These are phyloP conservation scores for Brachionus rotundiformis DNA, from an alignment of 1,140 invertebrate genomes.

Conservation along the genomic window DNA sequence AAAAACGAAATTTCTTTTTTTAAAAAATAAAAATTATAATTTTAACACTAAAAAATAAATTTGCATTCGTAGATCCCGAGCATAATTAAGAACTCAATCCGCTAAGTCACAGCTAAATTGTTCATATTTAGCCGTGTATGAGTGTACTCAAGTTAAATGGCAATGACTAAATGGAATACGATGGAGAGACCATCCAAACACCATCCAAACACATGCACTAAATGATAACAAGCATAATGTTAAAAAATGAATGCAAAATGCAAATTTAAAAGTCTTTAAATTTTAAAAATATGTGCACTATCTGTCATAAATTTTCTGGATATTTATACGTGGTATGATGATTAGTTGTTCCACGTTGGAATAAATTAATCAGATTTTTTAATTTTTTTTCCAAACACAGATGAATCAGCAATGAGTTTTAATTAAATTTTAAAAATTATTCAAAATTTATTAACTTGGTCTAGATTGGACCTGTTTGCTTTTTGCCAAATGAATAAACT, in stretches of 20 bases:
- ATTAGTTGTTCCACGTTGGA: slow-evolving; percentile 9
- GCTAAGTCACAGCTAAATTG: background rate
- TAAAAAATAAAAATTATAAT: slow-evolving; percentile 24
- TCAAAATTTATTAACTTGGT: no score
- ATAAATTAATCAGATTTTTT: background rate
- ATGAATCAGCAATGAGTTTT: no score
- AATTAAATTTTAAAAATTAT: no score
- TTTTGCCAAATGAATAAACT: no score
- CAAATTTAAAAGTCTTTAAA: background rate
- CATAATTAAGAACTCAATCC: background rate
- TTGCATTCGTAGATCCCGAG: slow-evolving; percentile 1
- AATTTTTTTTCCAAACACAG: no score
- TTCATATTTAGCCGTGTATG: background rate
- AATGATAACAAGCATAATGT: background rate
- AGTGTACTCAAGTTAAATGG: background rate
- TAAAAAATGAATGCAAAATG: slow-evolving; percentile 1
- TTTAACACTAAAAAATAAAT: slow-evolving; percentile 27
- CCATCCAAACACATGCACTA: slow-evolving; percentile 5
- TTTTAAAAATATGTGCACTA: slow-evolving; percentile 13
- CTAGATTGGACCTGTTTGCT: no score
- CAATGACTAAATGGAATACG: slow-evolving; percentile 2
- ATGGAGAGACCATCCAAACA: background rate
- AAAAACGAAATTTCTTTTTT: slow-evolving; percentile 26
- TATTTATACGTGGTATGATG: slow-evolving; percentile 6
- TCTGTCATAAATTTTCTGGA: slow-evolving; percentile 12